A percentile compares a stretch with the other conserved stretches of the same genome.
phyloP scores from a whole-genome alignment of 1,140 invertebrate species.

The Cyclina sinensis region DNA sequence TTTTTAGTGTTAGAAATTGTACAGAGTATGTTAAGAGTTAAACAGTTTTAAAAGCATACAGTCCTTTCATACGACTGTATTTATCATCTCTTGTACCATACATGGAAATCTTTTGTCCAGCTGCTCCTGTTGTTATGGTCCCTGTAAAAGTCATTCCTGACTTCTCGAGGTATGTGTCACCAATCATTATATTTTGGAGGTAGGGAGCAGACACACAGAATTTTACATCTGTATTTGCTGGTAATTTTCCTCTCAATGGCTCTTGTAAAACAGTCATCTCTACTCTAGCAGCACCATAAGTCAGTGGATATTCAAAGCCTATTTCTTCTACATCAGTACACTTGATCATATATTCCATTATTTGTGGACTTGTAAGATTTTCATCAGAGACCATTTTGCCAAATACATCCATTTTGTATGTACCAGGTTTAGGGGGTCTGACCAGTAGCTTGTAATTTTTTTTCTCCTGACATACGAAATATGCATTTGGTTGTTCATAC shows the following conservation, averaged over 20 bases:
- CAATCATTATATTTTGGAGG: neutral
- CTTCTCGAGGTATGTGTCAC: neutral
- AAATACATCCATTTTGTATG: conserved; percentile 61
- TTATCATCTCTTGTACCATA: conserved; percentile 16
- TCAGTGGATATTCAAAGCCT: neutral
- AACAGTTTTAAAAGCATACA: neutral
- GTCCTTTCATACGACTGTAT: neutral
- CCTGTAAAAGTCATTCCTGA: conserved; percentile 8
- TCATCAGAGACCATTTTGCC: conserved; percentile 24
- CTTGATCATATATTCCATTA: conserved; percentile 58
- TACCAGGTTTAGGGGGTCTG: conserved; percentile 45
- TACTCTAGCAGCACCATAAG: neutral
- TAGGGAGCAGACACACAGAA: neutral
- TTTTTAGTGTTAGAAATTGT: too few relatives aligned
- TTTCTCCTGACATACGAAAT: conserved; percentile 15
- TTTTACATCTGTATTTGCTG: neutral
- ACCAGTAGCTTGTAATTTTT: conserved; percentile 42
- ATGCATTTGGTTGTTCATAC: conserved; percentile 28
- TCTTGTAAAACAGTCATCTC: conserved; percentile 19
- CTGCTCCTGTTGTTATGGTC: neutral
- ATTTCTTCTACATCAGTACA: conserved; percentile 34
- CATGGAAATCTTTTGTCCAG: neutral
- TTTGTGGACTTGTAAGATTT: neutral
- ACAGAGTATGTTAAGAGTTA: neutral
- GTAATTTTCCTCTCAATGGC: conserved; percentile 6